Evolutionary conservation across 2,113 vertebrate species (phyloP).

Genomic region (Xiphophorus hellerii): DNA sequence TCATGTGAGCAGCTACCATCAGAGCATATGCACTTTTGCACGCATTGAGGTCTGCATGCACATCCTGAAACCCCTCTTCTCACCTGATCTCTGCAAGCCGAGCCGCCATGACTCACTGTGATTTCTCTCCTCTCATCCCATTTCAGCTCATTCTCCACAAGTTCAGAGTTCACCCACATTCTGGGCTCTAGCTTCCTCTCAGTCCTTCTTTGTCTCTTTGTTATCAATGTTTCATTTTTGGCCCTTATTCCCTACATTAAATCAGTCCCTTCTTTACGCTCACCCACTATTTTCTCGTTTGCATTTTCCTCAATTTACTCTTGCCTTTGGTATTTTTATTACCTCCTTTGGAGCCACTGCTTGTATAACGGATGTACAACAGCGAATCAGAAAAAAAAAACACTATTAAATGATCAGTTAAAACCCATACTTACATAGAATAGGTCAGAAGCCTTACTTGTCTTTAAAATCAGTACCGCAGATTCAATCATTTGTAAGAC

Average conservation of each 20-base stretch:
- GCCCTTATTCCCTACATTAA: slow-evolving; percentile 38
- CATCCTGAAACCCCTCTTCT: slow-evolving; percentile 37
- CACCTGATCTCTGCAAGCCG: slow-evolving; percentile 41
- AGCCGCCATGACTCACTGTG: slow-evolving; percentile 56
- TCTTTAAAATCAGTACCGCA: too few relatives aligned
- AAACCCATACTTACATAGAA: background rate
- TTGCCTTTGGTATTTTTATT: slow-evolving; percentile 8
- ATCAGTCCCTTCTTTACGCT: slow-evolving; percentile 9
- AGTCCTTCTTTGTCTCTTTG: slow-evolving; percentile 6
- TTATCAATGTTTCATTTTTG: slow-evolving; percentile 4
- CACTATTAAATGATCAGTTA: background rate
- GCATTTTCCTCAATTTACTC: slow-evolving; percentile 21
- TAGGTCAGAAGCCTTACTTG: background rate
- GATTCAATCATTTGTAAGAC: background rate
- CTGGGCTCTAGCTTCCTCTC: slow-evolving; percentile 11
- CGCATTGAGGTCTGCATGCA: background rate
- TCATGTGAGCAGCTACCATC: background rate
- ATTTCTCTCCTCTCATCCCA: slow-evolving; percentile 52
- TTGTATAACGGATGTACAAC: slow-evolving; percentile 65
- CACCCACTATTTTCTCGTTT: slow-evolving; percentile 8
- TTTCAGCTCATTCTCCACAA: slow-evolving; percentile 42
- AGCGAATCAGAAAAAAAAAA: slow-evolving; percentile 14
- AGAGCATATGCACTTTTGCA: background rate
- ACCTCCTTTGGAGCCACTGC: slow-evolving; percentile 27
- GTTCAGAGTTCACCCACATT: slow-evolving; percentile 67